Evolutionary conservation across 2,113 vertebrate genomes (phyloP).

Genomic region (Equus przewalskii): DNA sequence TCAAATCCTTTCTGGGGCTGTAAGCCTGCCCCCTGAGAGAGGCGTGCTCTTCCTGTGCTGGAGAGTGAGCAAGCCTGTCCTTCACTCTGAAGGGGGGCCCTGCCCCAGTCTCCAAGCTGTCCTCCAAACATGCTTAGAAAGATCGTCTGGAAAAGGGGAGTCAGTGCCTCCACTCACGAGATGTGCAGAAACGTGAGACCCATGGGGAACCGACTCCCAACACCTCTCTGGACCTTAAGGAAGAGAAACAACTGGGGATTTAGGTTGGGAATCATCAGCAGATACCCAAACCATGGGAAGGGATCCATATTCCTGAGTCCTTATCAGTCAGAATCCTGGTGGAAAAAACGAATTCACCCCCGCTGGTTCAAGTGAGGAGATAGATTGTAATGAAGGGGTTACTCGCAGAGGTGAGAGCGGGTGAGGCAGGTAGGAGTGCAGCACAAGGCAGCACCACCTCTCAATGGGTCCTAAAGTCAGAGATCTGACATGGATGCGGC

Average conservation of each 20-base stretch:
- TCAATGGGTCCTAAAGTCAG: background rate
- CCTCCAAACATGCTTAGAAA: background rate
- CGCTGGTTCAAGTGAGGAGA: background rate
- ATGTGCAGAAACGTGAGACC: background rate
- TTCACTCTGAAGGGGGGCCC: background rate
- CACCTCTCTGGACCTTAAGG: background rate
- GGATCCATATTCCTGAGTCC: background rate
- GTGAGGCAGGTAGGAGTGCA: fast-evolving
- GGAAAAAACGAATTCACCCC: background rate
- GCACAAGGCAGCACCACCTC: background rate
- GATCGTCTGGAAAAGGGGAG: background rate
- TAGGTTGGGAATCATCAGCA: background rate
- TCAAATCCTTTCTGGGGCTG: background rate
- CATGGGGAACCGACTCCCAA: too few relatives aligned
- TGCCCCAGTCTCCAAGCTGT: background rate
- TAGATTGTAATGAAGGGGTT: background rate
- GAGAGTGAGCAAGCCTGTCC: background rate
- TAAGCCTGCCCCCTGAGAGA: background rate
- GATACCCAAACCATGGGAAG: background rate
- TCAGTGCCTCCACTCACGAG: background rate
- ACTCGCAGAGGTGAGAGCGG: background rate
- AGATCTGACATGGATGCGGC: background rate
- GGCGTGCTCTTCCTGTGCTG: too few relatives aligned
- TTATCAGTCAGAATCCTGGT: background rate
- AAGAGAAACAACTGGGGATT: background rate